Conservation (phyloP, 2,113 vertebrate genomes). For the Leucoraja erinaceus region DNA sequence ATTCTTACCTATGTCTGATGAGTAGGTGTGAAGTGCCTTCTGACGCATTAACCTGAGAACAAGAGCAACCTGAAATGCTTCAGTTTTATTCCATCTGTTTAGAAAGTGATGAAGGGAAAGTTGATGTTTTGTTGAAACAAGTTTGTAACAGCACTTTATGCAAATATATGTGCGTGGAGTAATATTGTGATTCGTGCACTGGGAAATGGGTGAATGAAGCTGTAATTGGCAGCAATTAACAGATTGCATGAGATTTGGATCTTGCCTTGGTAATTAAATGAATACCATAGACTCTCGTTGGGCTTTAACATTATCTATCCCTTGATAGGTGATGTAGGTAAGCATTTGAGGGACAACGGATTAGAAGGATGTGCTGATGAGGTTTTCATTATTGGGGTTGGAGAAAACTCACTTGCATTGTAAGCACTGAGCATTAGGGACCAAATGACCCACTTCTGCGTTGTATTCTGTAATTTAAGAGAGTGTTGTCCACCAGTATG, state of each 20-base stretch:
- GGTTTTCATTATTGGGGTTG: neutral
- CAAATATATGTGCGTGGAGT: neutral
- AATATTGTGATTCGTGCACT: neutral
- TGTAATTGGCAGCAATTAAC: neutral
- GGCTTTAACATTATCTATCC: neutral
- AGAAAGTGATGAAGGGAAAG: neutral
- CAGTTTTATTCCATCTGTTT: neutral
- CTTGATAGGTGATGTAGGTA: neutral
- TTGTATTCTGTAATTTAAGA: neutral
- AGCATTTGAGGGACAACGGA: no score
- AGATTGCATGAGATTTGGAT: neutral
- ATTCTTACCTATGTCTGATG: slow-evolving; percentile 10
- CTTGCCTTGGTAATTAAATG: neutral
- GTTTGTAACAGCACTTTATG: neutral
- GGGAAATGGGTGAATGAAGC: neutral
- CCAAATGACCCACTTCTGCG: neutral
- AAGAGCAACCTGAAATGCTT: neutral
- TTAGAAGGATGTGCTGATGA: neutral
- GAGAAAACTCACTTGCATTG: neutral
- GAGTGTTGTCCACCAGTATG: neutral
- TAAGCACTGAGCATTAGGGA: neutral
- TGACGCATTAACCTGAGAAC: neutral
- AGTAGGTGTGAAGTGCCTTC: slow-evolving; percentile 12
- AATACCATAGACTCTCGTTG: neutral
- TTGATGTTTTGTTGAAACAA: slow-evolving; percentile 2